Conservation (phyloP, 2,797 vertebrate genomes). For the Oryzias sinensis region DNA sequence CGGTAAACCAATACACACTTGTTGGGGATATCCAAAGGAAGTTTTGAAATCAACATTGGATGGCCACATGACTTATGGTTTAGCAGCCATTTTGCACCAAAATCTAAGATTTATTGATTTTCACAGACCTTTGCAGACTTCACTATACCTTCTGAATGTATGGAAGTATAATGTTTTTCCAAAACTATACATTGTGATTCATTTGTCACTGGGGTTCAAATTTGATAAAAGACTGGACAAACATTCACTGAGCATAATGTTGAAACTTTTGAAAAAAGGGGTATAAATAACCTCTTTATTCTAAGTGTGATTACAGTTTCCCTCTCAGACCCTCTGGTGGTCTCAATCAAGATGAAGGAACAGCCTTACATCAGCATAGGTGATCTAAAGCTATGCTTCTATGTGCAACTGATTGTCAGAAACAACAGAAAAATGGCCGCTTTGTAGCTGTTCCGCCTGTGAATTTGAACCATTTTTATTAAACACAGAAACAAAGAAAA, state of each 20-base stretch:
- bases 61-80: no score
- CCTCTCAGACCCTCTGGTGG: constrained; percentile 43
- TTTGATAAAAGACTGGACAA: constrained; percentile 8
- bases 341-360: constrained; percentile 57
- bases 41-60: no score
- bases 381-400: constrained; percentile 50
- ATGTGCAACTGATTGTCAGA: constrained; percentile 54
- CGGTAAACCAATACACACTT: no score
- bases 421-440: constrained; percentile 38
- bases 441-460: constrained; percentile 15
- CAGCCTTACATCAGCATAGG: constrained; percentile 33
- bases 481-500: no score
- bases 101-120: no score
- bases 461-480: constrained; percentile 1
- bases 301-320: constrained; percentile 53
- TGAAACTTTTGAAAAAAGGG: constrained; percentile 2
- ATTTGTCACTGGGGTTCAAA: not conserved
- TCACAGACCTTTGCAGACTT: no score
- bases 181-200: no score
- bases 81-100: no score
- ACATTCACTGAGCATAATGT: not conserved
- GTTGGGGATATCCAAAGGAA: no score
- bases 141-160: no score
- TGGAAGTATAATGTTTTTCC: no score
- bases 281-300: constrained; percentile 45